These are phyloP conservation scores for Leucoraja erinaceus DNA, from an alignment of 2,113 vertebrate genomes.

Conservation along the genomic window DNA sequence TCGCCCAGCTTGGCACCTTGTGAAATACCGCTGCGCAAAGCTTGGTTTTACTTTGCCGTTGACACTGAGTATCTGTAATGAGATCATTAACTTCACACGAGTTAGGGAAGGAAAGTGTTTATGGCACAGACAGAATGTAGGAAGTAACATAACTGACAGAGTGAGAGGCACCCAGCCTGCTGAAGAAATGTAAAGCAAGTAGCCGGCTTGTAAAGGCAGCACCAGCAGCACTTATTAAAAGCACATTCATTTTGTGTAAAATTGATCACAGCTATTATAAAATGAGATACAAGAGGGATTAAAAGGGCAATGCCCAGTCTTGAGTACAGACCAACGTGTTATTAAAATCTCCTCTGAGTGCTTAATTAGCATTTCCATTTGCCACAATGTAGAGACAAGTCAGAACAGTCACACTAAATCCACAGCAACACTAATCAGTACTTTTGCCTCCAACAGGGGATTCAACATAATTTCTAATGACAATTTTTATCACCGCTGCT, in stretches of 20 bases:
- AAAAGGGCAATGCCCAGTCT: conserved; percentile 18
- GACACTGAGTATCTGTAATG: background rate
- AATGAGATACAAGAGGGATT: conserved; percentile 20
- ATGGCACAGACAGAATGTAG: background rate
- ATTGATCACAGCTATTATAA: conserved; percentile 34
- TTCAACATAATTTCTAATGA: conserved; percentile 7
- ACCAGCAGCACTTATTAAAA: background rate
- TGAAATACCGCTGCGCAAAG: too few species aligned
- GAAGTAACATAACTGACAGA: background rate
- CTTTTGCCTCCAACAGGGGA: background rate
- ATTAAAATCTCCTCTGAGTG: conserved; percentile 32
- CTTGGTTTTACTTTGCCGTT: background rate
- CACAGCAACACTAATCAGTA: conserved; percentile 5
- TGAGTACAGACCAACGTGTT: conserved; percentile 10
- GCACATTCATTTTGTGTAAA: background rate
- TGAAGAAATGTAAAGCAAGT: background rate
- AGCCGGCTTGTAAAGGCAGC: background rate
- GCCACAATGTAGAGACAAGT: background rate
- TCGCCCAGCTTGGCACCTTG: too few species aligned
- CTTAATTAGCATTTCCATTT: conserved; percentile 24
- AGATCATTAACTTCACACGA: background rate
- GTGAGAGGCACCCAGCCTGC: background rate
- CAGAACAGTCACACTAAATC: background rate
- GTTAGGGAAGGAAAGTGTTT: background rate
- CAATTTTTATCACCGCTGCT: conserved; percentile 22